Base-by-base conservation (phyloP, 1,140 invertebrate species). In the Leptinotarsa lineolata region DNA sequence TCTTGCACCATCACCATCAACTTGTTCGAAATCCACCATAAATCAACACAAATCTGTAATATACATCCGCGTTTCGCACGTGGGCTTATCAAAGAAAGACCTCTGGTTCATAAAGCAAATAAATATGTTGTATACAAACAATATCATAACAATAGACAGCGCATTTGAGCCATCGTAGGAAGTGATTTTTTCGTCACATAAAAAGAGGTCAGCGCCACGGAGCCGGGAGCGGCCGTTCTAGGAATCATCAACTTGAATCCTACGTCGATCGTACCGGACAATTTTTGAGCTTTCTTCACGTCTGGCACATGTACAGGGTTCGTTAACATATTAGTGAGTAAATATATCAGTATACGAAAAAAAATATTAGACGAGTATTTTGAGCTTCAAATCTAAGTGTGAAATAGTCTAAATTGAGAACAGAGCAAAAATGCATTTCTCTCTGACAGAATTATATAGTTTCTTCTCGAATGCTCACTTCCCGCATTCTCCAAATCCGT, bases 31-130 rank as follows among this genome's bases (percentile, higher is more conserved):
- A 54, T 54, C 4, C 48, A 54, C 16, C n/a, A 54, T 54, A 54
- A 54, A 54, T 54, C 48, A 54, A 54, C n/a, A n/a, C 48, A 54
- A 54, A 54, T 54, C 48, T 13, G 48, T 54, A 18, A 18, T 39
- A 39, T 54, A 54, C 48, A 54, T 54, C 48, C 48, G 48, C 48
- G 48, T 54, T 77, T 73, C 66, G 72, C 73, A 76, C 76, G 78
- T 79, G 72, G 78, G 78, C 73, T 75, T 79, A 79, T 79, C 78
- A 79, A 79, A 79, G 76, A 74, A 72, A 73, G 72, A 74, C 68
- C 71, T 65, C 71, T 67, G 73, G 70, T 72, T 70, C 74, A 77
- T 76, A 73, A 77, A 76, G 70, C 67, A 64, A 77, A 76, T 79
- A 79, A 78, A 79, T 78, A 77, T 76, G 71, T 75, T 78, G 73